These are phyloP conservation scores for Microcebus lehilahytsara DNA, from an alignment of 2,113 vertebrate species.

Conservation along the genomic window DNA sequence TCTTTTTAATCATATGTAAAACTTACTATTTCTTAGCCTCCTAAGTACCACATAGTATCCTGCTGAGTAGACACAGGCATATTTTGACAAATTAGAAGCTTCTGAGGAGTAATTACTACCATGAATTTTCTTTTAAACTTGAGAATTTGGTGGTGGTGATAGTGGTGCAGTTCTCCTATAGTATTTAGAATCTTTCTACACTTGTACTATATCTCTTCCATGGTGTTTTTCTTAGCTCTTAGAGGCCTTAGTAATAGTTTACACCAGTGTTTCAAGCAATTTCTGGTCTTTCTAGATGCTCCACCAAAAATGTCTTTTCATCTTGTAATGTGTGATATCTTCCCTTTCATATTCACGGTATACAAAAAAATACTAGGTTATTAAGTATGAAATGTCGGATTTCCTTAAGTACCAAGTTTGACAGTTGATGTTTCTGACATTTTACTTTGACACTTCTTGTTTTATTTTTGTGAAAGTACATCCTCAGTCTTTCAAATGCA, in stretches of 20 bases:
- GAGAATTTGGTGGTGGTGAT: background rate
- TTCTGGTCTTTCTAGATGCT: background rate
- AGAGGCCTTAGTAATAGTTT: background rate
- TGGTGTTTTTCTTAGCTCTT: constrained; percentile 3
- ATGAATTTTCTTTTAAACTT: background rate
- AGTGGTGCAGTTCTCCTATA: background rate
- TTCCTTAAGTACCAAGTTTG: too few species aligned
- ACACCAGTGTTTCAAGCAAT: background rate
- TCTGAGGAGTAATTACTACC: background rate
- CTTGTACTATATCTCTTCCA: background rate
- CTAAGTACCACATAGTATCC: background rate
- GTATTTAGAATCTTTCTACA: background rate
- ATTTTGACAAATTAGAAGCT: background rate
- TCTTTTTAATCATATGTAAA: background rate
- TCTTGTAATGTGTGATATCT: background rate
- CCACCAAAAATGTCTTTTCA: background rate
- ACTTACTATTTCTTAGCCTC: background rate
- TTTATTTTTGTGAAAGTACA: too few species aligned
- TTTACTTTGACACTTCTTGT: too few species aligned
- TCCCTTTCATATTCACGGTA: background rate
- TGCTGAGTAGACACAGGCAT: background rate
- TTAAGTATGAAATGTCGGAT: too few species aligned
- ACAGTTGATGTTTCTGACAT: too few species aligned
- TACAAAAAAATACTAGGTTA: background rate
- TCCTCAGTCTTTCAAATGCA: too few species aligned